phyloP scores from a whole-genome alignment of 2,113 vertebrate species.

The Myiopsitta monachus region DNA sequence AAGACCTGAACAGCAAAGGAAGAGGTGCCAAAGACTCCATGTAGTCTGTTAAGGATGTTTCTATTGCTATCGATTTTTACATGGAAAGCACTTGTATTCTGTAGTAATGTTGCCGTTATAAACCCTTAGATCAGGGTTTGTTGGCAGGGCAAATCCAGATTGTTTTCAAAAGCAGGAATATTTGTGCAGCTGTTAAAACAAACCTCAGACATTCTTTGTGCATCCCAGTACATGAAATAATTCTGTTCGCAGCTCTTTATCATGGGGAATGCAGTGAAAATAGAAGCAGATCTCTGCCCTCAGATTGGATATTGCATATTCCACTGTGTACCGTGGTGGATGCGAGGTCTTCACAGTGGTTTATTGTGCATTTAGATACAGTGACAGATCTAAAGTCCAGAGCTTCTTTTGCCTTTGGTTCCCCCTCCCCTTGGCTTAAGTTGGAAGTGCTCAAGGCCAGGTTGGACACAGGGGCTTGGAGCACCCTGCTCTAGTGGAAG shows the following conservation, averaged over 20 bases:
- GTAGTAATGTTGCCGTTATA: conserved; percentile 22
- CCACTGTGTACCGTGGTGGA: neutral
- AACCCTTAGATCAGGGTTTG: conserved; percentile 39
- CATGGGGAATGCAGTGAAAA: neutral
- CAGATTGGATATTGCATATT: neutral
- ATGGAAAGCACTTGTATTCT: conserved; percentile 28
- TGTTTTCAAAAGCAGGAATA: conserved; percentile 29
- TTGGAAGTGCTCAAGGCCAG: neutral
- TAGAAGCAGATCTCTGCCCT: neutral
- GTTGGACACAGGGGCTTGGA: neutral
- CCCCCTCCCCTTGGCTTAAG: neutral
- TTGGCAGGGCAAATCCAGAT: conserved; percentile 34
- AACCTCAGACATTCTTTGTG: neutral
- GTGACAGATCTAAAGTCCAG: neutral
- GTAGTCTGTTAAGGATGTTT: conserved; percentile 24
- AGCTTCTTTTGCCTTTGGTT: neutral
- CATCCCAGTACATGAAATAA: neutral
- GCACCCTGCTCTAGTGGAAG: neutral
- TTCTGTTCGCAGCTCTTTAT: neutral
- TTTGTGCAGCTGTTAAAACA: conserved; percentile 57
- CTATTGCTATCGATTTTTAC: conserved; percentile 41
- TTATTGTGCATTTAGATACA: neutral
- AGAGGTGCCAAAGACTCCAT: conserved; percentile 24
- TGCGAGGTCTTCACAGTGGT: neutral
- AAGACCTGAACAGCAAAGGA: neutral